Evolutionary conservation across 2,888 invertebrate species (phyloP).

Genomic region (Adela reaumurella): DNA sequence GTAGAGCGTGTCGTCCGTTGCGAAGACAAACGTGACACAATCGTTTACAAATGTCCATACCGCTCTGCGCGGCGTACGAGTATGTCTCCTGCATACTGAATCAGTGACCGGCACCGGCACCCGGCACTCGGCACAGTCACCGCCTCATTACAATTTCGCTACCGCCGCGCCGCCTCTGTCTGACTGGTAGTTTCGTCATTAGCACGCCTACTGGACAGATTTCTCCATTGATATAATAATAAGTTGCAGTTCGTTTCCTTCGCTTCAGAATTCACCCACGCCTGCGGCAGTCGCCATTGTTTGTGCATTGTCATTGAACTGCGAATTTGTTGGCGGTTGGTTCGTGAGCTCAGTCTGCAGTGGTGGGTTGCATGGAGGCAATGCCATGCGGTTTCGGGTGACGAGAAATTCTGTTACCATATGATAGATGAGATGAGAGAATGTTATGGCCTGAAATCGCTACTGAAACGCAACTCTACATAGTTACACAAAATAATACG

Average conservation of each 20-base stretch:
- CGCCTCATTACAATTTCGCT: slow-evolving; percentile 29
- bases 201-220: slow-evolving; percentile 31
- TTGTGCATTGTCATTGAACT: slow-evolving; percentile 9
- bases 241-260: slow-evolving; percentile 19
- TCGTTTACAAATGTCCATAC: neutral
- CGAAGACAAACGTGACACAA: neutral
- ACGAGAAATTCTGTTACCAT: no score
- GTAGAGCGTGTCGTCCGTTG: no score
- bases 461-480: no score
- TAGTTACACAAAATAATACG: no score
- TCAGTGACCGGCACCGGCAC: neutral
- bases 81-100: neutral
- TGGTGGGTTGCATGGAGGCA: no score
- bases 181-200: neutral
- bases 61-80: no score
- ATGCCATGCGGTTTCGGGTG: no score
- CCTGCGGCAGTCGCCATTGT: slow-evolving; percentile 6
- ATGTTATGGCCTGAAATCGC: no score
- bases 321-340: neutral
- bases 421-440: no score
- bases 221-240: slow-evolving; percentile 44
- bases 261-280: slow-evolving; percentile 1
- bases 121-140: no score
- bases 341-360: no score
- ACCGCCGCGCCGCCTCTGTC: slow-evolving; percentile 17